phyloP scores from a whole-genome alignment of 2,113 vertebrate genomes.

The Calyptommatus sinebrachiatus region DNA sequence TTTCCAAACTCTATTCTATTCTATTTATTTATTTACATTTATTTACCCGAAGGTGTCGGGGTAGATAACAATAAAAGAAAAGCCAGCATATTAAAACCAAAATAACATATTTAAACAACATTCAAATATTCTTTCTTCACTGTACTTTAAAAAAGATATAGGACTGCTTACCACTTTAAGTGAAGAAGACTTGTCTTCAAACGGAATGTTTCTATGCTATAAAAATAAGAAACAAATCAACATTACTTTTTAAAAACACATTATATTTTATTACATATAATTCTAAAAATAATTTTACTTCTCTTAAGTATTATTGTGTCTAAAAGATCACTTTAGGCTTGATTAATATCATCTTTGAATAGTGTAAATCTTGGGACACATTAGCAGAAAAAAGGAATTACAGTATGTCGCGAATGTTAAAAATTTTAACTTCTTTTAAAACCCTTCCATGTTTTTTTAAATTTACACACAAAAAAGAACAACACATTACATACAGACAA shows the following conservation, averaged over 20 bases:
- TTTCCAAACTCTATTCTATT: neutral
- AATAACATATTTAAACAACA: neutral
- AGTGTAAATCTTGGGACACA: neutral
- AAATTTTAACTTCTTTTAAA: neutral
- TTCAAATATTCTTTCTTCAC: neutral
- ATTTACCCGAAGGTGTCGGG: too few relatives aligned
- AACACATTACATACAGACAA: too few relatives aligned
- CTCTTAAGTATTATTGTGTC: neutral
- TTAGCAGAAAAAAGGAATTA: neutral
- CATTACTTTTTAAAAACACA: constrained; percentile 15
- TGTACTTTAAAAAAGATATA: neutral
- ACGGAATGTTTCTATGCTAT: constrained; percentile 93
- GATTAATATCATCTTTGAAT: neutral
- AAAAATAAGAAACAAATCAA: constrained; percentile 43
- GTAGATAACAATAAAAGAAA: too few relatives aligned
- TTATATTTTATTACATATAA: too few relatives aligned
- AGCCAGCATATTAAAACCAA: too few relatives aligned
- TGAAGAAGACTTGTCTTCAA: constrained; percentile 81
- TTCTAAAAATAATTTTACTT: too few relatives aligned
- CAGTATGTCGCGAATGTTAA: neutral
- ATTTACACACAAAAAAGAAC: too few relatives aligned
- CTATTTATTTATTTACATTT: neutral
- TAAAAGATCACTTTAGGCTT: neutral
- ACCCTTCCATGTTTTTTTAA: neutral
- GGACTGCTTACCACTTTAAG: constrained; percentile 87